Base-by-base conservation (phyloP, 2,113 vertebrate species). In the Crotophaga sulcirostris region DNA sequence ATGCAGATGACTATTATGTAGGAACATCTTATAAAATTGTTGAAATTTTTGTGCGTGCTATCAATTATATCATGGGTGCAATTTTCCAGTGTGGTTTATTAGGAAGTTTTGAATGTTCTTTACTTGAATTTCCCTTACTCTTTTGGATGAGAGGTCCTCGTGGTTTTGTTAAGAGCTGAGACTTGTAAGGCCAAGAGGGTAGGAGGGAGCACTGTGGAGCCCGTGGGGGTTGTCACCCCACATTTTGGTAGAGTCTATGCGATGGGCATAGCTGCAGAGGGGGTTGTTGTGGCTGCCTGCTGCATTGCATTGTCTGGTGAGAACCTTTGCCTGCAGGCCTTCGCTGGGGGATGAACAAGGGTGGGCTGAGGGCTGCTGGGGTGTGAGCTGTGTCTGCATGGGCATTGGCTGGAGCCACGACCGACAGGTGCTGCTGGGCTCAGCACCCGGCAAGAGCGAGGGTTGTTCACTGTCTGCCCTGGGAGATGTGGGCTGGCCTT, bases 401-500 rank as follows among this genome's bases (percentile, higher is more conserved):
- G 51, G 19, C 52, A 38, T 3, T 0, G 23, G 47, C 33, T 0
- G 0, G 28, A 76, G 67, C 52, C 29, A 10, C 0, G 1, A 64
- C 54, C 54, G 62, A 20, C 0, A 5, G 23, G 40, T 2, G 2
- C 24, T 52, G 25, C 38, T 40, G 85, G 78, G 31, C 72, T 84
- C 4, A 0, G 21, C 0, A 3, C 54, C 38, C 0, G 0, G 18
- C 16, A 47, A 33, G n/a, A 66, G 36, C 0, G 2, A 52, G 89
- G 25, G 17, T 13, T 52, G 31, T 40, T 95, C 47, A 33, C 25
- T 2, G 0, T 16, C 44, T 56, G 58, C 23, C 2, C 5, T 56
- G 74, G 36, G 69, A 82, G 12, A 4, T 66, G 31, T 49, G 72
- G 25, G 36, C 62, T 45, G n/a, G n/a, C 42, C 54, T 94, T 60